Percentiles rank a stretch among this genome's conserved stretches.
Evolutionary conservation across 2,888 invertebrate genomes (phyloP).

Genomic region (Caenorhabditis wallacei): DNA sequence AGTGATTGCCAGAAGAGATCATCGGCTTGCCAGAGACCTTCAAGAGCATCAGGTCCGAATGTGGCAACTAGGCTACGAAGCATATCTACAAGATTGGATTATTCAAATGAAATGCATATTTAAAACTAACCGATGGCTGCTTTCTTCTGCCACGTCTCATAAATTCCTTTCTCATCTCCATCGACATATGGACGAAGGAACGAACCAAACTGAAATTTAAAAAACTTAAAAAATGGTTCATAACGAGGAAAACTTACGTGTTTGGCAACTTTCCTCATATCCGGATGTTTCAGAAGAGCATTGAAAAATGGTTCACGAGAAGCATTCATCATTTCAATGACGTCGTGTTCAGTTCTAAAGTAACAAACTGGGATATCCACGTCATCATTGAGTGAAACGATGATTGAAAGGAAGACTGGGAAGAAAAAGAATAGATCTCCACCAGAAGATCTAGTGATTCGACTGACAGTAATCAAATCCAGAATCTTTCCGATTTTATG

Average conservation of each 20-base stretch:
- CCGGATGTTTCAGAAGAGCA: conserved; percentile 1
- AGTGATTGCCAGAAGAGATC: conserved; percentile 46
- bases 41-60: background rate
- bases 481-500: conserved; percentile 44
- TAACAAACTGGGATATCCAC: conserved; percentile 29
- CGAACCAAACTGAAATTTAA: conserved; percentile 22
- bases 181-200: conserved; percentile 37
- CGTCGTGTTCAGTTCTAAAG: background rate
- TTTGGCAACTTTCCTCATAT: conserved; percentile 9
- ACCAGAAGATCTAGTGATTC: conserved; percentile 14
- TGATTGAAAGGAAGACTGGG: conserved; percentile 29
- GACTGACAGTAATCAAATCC: conserved; percentile 43
- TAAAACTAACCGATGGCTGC: conserved; percentile 14
- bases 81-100: conserved; percentile 18
- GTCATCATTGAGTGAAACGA: conserved; percentile 7
- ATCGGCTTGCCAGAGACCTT: background rate
- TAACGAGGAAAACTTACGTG: conserved; percentile 27
- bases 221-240: background rate
- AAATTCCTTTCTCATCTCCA: conserved; percentile 3
- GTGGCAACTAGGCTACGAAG: conserved; percentile 19
- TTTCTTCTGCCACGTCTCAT: conserved; percentile 37
- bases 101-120: background rate
- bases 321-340: background rate
- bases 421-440: conserved; percentile 5
- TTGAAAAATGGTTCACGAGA: conserved; percentile 11